Evolutionary conservation across 2,113 vertebrate genomes (phyloP), one percentile per base, ranked within the genome.

Genomic region (Donacobius atricapilla): DNA sequence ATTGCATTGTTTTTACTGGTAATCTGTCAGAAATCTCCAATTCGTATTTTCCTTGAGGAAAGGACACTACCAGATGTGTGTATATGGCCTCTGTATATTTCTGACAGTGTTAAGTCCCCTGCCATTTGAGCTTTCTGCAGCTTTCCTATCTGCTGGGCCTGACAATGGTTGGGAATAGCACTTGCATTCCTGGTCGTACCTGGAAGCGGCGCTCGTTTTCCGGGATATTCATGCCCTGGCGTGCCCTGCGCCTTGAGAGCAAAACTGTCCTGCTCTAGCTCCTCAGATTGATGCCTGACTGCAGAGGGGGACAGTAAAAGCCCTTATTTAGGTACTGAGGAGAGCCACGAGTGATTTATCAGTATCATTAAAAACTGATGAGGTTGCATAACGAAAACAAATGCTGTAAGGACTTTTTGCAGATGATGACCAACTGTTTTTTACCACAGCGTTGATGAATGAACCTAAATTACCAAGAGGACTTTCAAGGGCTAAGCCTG

Each of bases 41-140:
- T 54, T 60, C 45, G 9, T 28, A 5, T 56, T 79, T 51, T 6
- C 17, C 9, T 15, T n/a, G 40, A 79, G n/a, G 48, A 58, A 51
- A 44, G 53, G n/a, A 15, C 7, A 0, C 14, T 44, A 14, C 4
- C 18, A 11, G 10, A 9, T 24, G 30, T 27, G 12, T 5, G 4
- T 16, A 1, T 24, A 8, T 2, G 4, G 15, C 24, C 19, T 15
- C 20, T 47, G 30, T 2, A 0, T 76, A 24, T 60, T 68, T 72
- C 48, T 61, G 24, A 16, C 17, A 11, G 12, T 5, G 17, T 25
- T 58, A 16, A 33, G 15, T 58, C 15, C 30, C 14, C 4, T 19
- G 24, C 14, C 24, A 2, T 39, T 31, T 48, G 13, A 42, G 30
- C 24, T 44, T 51, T 20, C 35, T 58, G 37, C 28, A 28, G 44